A percentile compares a stretch with the other conserved stretches of the same genome.
Evolutionary conservation across 1,140 invertebrate genomes (phyloP).

Genomic region (Pseudomyrmex dendroicus): DNA sequence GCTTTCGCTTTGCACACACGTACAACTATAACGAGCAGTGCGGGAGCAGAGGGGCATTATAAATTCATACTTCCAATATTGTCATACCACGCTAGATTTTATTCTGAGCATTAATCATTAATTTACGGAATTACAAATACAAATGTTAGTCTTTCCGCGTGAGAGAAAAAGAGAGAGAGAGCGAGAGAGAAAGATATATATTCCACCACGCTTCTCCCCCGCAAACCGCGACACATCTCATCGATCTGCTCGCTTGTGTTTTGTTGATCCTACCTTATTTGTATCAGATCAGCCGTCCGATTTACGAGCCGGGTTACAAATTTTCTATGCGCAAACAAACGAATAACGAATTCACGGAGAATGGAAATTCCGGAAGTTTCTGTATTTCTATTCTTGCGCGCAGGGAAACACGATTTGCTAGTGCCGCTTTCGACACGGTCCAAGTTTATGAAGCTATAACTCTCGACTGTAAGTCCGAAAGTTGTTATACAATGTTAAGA

Average conservation of each 20-base stretch:
- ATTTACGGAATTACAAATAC: constrained; percentile 33
- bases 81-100: constrained; percentile 41
- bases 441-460: constrained; percentile 32
- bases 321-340: constrained; percentile 19
- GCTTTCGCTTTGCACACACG: constrained; percentile 22
- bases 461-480: constrained; percentile 22
- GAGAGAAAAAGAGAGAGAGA: background rate
- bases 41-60: constrained; percentile 28
- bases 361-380: constrained; percentile 38
- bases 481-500: background rate
- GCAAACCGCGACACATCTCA: background rate
- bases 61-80: constrained; percentile 56
- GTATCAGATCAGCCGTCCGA: constrained; percentile 15
- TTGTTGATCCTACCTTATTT: constrained; percentile 36
- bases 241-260: background rate
- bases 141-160: background rate
- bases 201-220: background rate
- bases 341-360: constrained; percentile 23
- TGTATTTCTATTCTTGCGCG: constrained; percentile 17
- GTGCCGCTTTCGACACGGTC: constrained; percentile 7
- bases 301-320: background rate
- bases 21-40: constrained; percentile 18
- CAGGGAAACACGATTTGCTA: constrained; percentile 9
- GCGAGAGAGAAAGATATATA: background rate
- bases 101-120: constrained; percentile 37